phyloP scores from a whole-genome alignment of 2,113 vertebrate genomes.

The Rhynchomys soricoides region DNA sequence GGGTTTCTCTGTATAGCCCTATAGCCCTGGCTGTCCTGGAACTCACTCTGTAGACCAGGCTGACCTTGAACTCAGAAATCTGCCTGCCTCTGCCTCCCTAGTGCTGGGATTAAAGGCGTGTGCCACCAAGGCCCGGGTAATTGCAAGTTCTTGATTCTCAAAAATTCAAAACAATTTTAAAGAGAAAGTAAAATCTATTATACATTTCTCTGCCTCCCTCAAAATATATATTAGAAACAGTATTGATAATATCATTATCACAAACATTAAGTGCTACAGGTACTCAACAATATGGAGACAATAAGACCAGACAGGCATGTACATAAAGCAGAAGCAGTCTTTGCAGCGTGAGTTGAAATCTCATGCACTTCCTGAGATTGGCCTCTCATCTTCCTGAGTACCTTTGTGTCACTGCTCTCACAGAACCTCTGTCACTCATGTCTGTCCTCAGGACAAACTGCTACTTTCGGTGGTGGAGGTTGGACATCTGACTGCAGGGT shows the following conservation, averaged over 20 bases:
- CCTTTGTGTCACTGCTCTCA: neutral
- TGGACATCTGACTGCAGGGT: neutral
- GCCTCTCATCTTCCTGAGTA: neutral
- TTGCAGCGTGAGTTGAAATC: neutral
- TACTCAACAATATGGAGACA: neutral
- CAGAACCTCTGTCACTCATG: neutral
- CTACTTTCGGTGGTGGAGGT: neutral
- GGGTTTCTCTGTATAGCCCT: too few species aligned
- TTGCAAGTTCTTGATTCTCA: neutral
- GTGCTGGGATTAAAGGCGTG: too few species aligned
- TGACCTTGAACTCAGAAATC: too few species aligned
- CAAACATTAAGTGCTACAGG: neutral
- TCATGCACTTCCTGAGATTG: neutral
- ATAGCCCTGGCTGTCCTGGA: too few species aligned
- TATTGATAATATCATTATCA: neutral
- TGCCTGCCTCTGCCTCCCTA: too few species aligned
- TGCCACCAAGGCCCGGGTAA: too few species aligned
- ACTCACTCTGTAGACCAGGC: too few species aligned
- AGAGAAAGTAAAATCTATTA: neutral
- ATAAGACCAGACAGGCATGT: neutral
- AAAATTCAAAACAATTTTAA: neutral
- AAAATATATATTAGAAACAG: constrained; percentile 24
- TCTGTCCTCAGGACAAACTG: neutral
- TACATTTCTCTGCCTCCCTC: constrained; percentile 31
- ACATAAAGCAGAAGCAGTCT: neutral